phyloP scores from a whole-genome alignment of 23 tunicate species.

The Halocynthia aurantium region DNA sequence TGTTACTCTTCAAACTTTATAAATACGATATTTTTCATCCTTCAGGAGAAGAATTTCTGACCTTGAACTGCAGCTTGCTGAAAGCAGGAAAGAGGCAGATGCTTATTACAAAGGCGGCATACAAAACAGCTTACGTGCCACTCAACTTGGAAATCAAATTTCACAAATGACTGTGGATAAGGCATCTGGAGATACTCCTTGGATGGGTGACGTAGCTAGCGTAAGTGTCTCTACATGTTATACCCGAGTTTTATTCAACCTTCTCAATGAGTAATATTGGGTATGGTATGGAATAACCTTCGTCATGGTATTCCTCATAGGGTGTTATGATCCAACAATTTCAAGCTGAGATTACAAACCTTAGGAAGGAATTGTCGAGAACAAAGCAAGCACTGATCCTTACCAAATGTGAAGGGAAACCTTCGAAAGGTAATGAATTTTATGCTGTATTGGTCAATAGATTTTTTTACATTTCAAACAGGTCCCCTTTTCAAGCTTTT shows the following conservation, averaged over 20 bases:
- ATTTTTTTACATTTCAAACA: no score
- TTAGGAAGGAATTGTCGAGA: constrained; percentile 36
- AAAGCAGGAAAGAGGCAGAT: constrained; percentile 44
- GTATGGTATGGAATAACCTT: background rate
- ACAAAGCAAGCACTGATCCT: constrained; percentile 19
- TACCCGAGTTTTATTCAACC: background rate
- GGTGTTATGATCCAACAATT: constrained; percentile 48
- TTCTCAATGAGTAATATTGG: background rate
- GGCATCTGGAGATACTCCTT: constrained; percentile 41
- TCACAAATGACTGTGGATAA: constrained; percentile 50
- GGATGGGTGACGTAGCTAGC: constrained; percentile 39
- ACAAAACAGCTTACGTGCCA: constrained; percentile 45
- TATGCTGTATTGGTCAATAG: no score
- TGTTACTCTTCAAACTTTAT: background rate
- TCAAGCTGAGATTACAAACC: constrained; percentile 28
- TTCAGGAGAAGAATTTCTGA: constrained; percentile 40
- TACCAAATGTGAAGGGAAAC: background rate
- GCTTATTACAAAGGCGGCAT: constrained; percentile 67
- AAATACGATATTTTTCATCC: no score
- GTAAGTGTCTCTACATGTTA: constrained; percentile 8
- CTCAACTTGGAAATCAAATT: constrained; percentile 42
- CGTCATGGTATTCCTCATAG: constrained; percentile 10
- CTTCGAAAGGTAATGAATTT: constrained; percentile 2
- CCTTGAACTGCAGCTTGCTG: constrained; percentile 33
- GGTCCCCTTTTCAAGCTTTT: no score